These are phyloP conservation scores for Nomada lathburiana DNA, from an alignment of 2,888 invertebrate species.

Conservation along the genomic window DNA sequence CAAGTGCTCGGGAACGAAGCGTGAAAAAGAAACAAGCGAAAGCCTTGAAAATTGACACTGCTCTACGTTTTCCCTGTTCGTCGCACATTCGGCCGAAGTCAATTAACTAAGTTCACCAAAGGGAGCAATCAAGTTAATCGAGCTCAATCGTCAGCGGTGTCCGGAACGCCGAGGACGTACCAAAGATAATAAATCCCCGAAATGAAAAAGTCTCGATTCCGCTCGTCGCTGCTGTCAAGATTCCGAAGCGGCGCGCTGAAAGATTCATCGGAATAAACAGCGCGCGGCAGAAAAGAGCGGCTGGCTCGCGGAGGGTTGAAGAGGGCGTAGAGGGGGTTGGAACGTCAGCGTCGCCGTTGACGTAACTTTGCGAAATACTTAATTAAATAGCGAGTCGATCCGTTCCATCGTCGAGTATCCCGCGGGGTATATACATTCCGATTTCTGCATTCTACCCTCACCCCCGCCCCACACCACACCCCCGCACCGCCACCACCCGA, in stretches of 20 bases:
- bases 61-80: no score
- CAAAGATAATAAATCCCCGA: constrained; percentile 25
- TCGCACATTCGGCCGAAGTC: no score
- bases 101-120: no score
- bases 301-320: not conserved
- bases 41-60: no score
- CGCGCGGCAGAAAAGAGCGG: constrained; percentile 41
- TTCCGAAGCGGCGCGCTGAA: constrained; percentile 63
- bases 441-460: constrained; percentile 64
- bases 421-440: constrained; percentile 68
- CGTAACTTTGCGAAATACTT: constrained; percentile 74
- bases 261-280: constrained; percentile 71
- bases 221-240: constrained; percentile 40
- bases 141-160: constrained; percentile 3
- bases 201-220: constrained; percentile 41
- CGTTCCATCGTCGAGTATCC: constrained; percentile 69
- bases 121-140: not conserved
- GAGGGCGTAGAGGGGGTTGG: constrained; percentile 20
- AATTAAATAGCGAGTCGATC: constrained; percentile 76
- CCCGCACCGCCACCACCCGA: constrained; percentile 24
- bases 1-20: no score
- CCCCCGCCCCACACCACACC: constrained; percentile 31
- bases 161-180: not conserved
- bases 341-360: constrained; percentile 63
- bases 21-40: no score